phyloP scores from a whole-genome alignment of 2,113 vertebrate species.

The Carlito syrichta region DNA sequence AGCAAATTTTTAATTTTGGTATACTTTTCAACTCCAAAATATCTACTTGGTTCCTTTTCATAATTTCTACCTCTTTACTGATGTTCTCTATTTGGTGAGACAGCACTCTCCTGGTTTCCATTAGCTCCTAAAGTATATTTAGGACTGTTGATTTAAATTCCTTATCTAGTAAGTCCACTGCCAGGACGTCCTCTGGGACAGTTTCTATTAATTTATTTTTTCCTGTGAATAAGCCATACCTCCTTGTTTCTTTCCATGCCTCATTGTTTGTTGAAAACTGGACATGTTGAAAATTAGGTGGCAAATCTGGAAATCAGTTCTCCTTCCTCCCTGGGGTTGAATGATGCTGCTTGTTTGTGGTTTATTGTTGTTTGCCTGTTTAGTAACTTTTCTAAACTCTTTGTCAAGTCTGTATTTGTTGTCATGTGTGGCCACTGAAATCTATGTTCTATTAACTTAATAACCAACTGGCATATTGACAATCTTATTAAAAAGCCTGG shows the following conservation, averaged over 20 bases:
- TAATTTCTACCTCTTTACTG: neutral
- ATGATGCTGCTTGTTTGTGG: neutral
- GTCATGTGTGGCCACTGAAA: neutral
- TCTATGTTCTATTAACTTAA: neutral
- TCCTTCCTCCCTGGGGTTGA: neutral
- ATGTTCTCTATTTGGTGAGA: neutral
- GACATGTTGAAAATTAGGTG: neutral
- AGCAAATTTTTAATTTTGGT: conserved; percentile 7
- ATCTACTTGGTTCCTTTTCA: neutral
- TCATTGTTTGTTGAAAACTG: neutral
- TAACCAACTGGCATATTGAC: neutral
- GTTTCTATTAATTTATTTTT: neutral
- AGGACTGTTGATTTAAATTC: neutral
- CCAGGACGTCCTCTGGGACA: neutral
- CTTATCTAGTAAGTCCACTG: neutral
- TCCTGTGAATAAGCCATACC: neutral
- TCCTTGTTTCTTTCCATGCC: neutral
- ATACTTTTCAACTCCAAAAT: neutral
- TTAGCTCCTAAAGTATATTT: neutral
- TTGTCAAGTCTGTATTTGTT: neutral
- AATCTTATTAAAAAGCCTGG: neutral
- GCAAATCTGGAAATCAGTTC: conserved; percentile 4
- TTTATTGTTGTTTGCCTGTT: neutral
- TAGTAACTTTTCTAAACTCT: neutral
- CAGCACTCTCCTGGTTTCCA: neutral